Evolutionary conservation across 2,888 invertebrate genomes (phyloP), one percentile per base, ranked within the genome.

Genomic region (Polydrusus pterygomalis): DNA sequence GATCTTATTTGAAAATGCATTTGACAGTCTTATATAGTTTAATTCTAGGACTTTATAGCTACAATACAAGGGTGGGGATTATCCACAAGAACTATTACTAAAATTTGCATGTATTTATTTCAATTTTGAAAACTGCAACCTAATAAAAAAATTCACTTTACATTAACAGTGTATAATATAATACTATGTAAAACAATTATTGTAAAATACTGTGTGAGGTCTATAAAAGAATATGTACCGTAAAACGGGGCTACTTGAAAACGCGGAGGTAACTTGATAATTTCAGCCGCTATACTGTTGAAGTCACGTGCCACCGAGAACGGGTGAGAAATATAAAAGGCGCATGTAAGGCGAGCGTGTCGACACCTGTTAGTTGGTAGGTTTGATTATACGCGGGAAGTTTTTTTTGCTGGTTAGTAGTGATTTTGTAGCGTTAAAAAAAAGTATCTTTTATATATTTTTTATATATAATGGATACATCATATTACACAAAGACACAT

Each of bases 11-110:
- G 47, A 64, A 64, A 64, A 47, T 45, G 34, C 34, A 25, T 6
- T 64, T 49, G 30, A 47, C 64, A 64, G 64, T 64, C 64, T 64
- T 64, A 11, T 47, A 49, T 20, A 34, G 47, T 15, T 30, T 15
- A 49, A 40, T 30, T 30, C 30, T 10, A 8, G 2, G 2, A 40
- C 40, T 40, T 11, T 40, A 40, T 40, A 11, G 5, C 2, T 40
- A 40, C 40, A 40, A 11, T 40, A 40, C 9, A 40, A 40, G 2
- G 10, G 13, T 11, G 13, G 40, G 5, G 13, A 30, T 30, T 7
- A 30, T 30, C 30, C 7, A n/a, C n/a, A 30, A 30, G 30, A 30
- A 30, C 30, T 30, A 30, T 6, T 7, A 30, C 5, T 7, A n/a
- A n/a, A n/a, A n/a, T n/a, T n/a, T n/a, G n/a, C n/a, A n/a, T n/a